Percentiles rank a stretch among this genome's conserved stretches.
phyloP scores from a whole-genome alignment of 37 sponge, comb jelly and placozoan species.

The Tethya wilhelma region DNA sequence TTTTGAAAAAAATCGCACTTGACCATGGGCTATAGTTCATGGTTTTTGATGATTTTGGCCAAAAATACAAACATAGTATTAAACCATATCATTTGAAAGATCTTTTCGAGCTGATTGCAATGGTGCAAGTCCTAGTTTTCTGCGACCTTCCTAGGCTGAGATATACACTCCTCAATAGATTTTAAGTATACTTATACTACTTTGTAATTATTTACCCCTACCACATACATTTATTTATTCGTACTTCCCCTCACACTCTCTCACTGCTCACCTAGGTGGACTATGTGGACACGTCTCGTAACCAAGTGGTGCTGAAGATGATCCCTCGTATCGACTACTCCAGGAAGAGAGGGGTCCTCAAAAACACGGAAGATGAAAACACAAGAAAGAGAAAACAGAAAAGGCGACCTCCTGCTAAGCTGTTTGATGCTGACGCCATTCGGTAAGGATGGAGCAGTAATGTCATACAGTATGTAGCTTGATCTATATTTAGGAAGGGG shows the following conservation, averaged over 20 bases:
- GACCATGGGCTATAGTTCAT: too few relatives aligned
- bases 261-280: too few relatives aligned
- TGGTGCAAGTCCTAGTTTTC: too few relatives aligned
- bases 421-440: constrained; percentile 85
- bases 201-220: neutral
- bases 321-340: constrained; percentile 95
- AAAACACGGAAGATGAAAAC: constrained; percentile 33
- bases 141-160: too few relatives aligned
- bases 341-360: constrained; percentile 67
- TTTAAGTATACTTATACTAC: neutral
- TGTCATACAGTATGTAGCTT: neutral
- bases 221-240: too few relatives aligned
- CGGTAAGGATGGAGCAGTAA: constrained; percentile 27
- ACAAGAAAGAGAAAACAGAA: constrained; percentile 10
- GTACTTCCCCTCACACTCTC: too few relatives aligned
- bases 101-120: too few relatives aligned
- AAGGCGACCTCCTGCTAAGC: constrained; percentile 80
- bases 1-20: too few relatives aligned
- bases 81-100: too few relatives aligned
- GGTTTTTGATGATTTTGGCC: too few relatives aligned
- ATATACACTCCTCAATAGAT: neutral
- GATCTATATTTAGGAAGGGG: neutral
- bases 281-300: constrained; percentile 84
- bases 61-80: too few relatives aligned
- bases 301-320: constrained; percentile 82